Base-by-base conservation (phyloP, 2,797 vertebrate species). In the Hippoglossus hippoglossus region DNA sequence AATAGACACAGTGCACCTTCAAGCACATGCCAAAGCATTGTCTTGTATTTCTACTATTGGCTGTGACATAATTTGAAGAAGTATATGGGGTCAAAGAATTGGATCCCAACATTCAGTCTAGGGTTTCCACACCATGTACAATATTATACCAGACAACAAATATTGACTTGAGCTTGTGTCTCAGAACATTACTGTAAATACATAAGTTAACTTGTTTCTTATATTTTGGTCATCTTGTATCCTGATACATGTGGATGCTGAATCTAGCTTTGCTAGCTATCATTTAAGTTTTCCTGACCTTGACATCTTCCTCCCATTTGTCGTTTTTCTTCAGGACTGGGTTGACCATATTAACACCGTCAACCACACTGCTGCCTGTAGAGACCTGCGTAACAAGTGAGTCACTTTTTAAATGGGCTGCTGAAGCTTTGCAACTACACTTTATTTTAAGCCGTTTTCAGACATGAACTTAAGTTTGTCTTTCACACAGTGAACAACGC, bases 381-480 rank as follows among this genome's bases (percentile, higher is more conserved):
- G 96, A 79, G 93, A 95, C 65, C 90, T 98, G 63, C 95, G 95
- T 69, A 95, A 96, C 92, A 96, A 96, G 97, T 98, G 95, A 96
- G 96, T 60, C 28, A 71, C 51, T 26, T 12, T 41, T 71, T 76
- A 5, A 0, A 21, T 53, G 18, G 69, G 21, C 12, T 63, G 19
- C 39, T 49, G 12, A 52, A 63, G 21, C 22, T 15, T 19, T 44
- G 41, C 41, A 44, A 5, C 12, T 41, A 16, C 39, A 41, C 3
- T 41, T 41, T 13, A 41, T 15, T 11, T 34, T 10, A 34, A 34
- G 10, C 9, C 31, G 2, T 34, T 34, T 34, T 11, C 36, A 13
- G 34, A 39, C 12, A 4, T 39, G 36, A 39, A 39, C 36, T 3
- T 11, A 11, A 36, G 34, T 36, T 34, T 34, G 31, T 34, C 31